Base-by-base conservation (phyloP, 1,140 invertebrate species). In the Uloborus diversus region DNA sequence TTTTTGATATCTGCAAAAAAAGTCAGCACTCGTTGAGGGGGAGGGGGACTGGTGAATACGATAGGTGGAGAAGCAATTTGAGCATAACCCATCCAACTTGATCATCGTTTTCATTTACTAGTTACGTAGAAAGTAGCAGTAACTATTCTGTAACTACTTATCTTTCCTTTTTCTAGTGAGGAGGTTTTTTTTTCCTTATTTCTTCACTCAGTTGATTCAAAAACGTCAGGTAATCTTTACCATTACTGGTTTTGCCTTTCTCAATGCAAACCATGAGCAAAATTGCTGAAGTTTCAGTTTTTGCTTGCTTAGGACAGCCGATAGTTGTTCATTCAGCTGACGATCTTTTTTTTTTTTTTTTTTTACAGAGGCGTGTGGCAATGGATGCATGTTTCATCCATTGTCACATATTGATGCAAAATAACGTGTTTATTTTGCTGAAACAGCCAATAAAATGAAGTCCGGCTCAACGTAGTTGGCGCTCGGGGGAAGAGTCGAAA, bases 41-140 rank as follows among this genome's bases (percentile, higher is more conserved):
- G 17, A 86, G 81, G 49, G 86, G 70, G 71, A 88, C 85, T 30
- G 85, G 83, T 68, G 69, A 82, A 80, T 86, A 86, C 51, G 85
- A 84, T 78, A 85, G 84, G 68, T 87, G 85, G 13, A 33, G 56
- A 35, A 61, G 35, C 25, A 75, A 47, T 61, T 75, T 37, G 25
- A 57, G 35, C 37, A 11, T 33, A 76, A 56, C 56, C 66, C 62
- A 51, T 64, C 35, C 59, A 78, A 56, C 56, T 65, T 76, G 14
- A 49, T 27, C 42, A 53, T 27, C 11, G 28, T 69, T 69, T 69
- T 69, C 42, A 30, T 53, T 28, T 20, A 69, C 65, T 61, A 61
- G 35, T 49, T 57, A 49, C 57, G 65, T 7, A 23, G 37, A 20
- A 27, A 14, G 51, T 64, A 64, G 57, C 65, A 37, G 64, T 65